Conservation (phyloP, 2,797 vertebrate species). For the Meda fulgida region DNA sequence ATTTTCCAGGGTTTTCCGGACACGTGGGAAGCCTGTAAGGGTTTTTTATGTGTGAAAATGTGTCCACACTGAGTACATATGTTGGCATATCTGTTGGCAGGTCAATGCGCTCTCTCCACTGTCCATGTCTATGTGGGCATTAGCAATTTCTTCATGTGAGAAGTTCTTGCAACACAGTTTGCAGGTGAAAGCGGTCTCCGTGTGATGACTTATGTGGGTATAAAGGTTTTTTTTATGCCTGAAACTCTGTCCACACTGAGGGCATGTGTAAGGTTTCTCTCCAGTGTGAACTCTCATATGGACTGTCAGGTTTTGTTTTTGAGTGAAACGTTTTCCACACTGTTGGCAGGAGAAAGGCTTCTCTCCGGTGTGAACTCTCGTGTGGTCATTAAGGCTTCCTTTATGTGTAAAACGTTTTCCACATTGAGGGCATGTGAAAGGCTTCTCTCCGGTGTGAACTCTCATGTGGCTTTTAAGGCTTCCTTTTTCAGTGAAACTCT, state of each 20-base stretch:
- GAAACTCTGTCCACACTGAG: slow-evolving; percentile 4
- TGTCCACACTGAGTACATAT: background rate
- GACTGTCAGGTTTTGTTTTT: background rate
- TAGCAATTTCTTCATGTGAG: background rate
- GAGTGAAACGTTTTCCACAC: background rate
- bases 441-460: background rate
- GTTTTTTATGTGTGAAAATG: background rate
- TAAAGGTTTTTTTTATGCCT: background rate
- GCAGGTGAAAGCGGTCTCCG: background rate
- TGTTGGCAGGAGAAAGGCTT: background rate
- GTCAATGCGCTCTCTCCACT: background rate
- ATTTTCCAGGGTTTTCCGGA: background rate
- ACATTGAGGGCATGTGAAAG: background rate
- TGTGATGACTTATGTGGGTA: background rate
- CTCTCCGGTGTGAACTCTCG: background rate
- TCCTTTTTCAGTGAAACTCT: too few relatives aligned
- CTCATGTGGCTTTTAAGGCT: background rate
- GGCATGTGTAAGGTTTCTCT: background rate
- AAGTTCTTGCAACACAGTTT: background rate
- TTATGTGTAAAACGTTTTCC: background rate
- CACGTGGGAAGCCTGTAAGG: background rate
- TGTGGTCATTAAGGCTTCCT: background rate
- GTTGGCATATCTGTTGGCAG: slow-evolving; percentile 3
- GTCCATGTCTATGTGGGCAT: background rate
- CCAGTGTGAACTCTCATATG: background rate